Evolutionary conservation across 1,140 invertebrate species (phyloP).

Genomic region (Yoshiicerus persimilis): DNA sequence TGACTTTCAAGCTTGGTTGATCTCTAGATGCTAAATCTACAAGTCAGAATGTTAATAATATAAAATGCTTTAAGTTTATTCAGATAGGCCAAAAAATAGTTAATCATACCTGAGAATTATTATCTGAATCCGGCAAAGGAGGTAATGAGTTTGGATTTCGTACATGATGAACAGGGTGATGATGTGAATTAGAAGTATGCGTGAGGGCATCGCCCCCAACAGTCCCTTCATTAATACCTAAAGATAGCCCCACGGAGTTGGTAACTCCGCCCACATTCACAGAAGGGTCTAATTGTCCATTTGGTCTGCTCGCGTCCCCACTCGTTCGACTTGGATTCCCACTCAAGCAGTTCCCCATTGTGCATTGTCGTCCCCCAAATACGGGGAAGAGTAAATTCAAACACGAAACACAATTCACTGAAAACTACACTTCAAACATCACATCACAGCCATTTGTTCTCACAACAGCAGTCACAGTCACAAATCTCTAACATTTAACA

Average conservation of each 20-base stretch:
- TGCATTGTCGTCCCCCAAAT: constrained; percentile 3
- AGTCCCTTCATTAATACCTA: constrained; percentile 29
- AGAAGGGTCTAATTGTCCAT: constrained; percentile 30
- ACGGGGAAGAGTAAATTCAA: background rate
- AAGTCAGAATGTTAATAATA: background rate
- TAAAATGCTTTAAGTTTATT: constrained; percentile 33
- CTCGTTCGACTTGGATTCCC: constrained; percentile 36
- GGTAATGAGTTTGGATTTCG: constrained; percentile 48
- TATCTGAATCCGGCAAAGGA: constrained; percentile 46
- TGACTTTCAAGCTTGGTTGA: too few relatives aligned
- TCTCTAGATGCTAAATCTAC: too few relatives aligned
- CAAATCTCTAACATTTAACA: too few relatives aligned
- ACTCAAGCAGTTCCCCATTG: constrained; percentile 47
- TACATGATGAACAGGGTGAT: constrained; percentile 38
- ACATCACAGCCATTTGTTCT: background rate
- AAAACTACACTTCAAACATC: background rate
- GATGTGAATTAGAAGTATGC: constrained; percentile 38
- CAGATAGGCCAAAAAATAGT: too few relatives aligned
- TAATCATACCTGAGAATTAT: constrained; percentile 49
- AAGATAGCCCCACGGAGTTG: constrained; percentile 9
- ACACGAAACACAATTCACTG: background rate
- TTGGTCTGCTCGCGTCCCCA: constrained; percentile 20
- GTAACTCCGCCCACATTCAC: constrained; percentile 22
- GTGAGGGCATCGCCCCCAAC: constrained; percentile 1
- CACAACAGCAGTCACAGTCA: too few relatives aligned